Evolutionary conservation across 2,888 invertebrate species (phyloP).

Genomic region (Hyalella azteca): DNA sequence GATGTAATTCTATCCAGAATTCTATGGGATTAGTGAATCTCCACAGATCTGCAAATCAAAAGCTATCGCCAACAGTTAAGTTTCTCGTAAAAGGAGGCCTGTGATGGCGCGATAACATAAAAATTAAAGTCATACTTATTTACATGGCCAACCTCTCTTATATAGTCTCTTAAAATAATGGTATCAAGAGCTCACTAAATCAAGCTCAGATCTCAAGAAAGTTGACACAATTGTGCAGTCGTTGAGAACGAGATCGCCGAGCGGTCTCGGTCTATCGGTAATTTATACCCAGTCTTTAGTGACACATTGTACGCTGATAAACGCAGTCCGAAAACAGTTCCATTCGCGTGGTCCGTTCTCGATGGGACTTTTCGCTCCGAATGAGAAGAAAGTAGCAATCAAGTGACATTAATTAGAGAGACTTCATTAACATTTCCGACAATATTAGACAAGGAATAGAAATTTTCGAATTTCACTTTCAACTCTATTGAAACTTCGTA

Average conservation of each 20-base stretch:
- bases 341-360: neutral
- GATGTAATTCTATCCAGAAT: no score
- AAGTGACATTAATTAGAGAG: constrained; percentile 15
- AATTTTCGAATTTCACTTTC: neutral
- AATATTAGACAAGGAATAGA: neutral
- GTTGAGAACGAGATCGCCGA: neutral
- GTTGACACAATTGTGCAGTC: constrained; percentile 10
- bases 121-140: constrained; percentile 27
- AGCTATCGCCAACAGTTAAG: neutral
- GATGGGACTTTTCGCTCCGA: neutral
- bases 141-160: neutral
- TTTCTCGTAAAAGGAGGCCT: constrained; percentile 21
- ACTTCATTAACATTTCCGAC: constrained; percentile 10
- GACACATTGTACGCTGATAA: constrained; percentile 11
- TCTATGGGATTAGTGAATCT: no score
- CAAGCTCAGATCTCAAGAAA: constrained; percentile 20
- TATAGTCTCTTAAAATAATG: neutral
- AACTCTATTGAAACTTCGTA: neutral
- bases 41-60: neutral
- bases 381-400: neutral
- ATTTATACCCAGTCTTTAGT: neutral
- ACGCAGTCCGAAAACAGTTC: neutral
- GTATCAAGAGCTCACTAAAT: constrained; percentile 19
- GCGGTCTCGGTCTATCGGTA: neutral
- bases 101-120: constrained; percentile 26